These are phyloP conservation scores for Narcine bancroftii DNA, from an alignment of 2,113 vertebrate species.

Conservation along the genomic window DNA sequence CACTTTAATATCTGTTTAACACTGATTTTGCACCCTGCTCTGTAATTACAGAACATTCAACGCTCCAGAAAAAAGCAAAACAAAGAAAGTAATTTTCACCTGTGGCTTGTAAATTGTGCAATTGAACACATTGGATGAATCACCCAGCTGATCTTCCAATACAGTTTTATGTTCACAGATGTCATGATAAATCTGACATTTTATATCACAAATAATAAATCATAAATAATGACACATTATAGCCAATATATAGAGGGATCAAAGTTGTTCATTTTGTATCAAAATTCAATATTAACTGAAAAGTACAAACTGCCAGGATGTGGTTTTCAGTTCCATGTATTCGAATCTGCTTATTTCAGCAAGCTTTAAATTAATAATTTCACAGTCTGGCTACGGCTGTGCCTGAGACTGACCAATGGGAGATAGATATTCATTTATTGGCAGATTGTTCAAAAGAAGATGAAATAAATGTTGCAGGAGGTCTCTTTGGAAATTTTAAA, in stretches of 20 bases:
- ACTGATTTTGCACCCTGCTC: not conserved
- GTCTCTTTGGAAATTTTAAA: not conserved
- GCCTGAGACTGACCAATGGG: not conserved
- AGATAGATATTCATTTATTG: not conserved
- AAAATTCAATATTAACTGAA: not conserved
- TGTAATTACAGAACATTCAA: not conserved
- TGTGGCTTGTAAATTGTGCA: not conserved
- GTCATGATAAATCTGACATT: not conserved
- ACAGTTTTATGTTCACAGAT: not conserved
- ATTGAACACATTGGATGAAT: not conserved
- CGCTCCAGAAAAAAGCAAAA: conserved; percentile 13
- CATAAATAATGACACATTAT: too few relatives aligned
- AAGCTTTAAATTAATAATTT: not conserved
- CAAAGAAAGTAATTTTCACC: not conserved
- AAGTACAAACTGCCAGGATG: not conserved
- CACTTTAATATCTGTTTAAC: not conserved
- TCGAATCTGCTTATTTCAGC: not conserved
- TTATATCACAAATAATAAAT: too few relatives aligned
- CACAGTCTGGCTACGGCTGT: not conserved
- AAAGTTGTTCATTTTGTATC: not conserved
- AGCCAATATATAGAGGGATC: too few relatives aligned
- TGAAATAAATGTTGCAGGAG: not conserved
- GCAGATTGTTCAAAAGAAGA: not conserved
- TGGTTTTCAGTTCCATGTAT: not conserved
- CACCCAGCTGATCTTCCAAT: not conserved